phyloP scores from a whole-genome alignment of 2,888 invertebrate genomes.

The Leptarthrus brevirostris region DNA sequence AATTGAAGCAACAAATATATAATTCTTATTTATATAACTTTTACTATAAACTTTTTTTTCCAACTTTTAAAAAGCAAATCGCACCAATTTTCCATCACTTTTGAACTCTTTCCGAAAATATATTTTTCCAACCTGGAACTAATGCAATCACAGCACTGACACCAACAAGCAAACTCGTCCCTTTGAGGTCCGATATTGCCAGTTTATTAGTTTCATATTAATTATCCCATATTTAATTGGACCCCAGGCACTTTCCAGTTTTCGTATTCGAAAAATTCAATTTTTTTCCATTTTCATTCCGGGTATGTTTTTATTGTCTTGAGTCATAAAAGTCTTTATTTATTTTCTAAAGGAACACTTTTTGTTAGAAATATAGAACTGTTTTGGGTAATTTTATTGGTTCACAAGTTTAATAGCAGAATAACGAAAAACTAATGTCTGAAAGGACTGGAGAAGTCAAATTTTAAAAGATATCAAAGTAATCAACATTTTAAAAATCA shows the following conservation, averaged over 20 bases:
- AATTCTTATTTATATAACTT: constrained; percentile 31
- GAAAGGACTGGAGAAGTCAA: too few species aligned
- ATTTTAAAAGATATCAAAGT: too few species aligned
- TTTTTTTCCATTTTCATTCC: background rate
- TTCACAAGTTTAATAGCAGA: too few species aligned
- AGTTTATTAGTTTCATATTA: constrained; percentile 31
- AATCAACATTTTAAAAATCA: too few species aligned
- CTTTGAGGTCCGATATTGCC: background rate
- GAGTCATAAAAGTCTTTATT: too few species aligned
- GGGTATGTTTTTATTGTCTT: background rate
- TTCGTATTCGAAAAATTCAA: background rate
- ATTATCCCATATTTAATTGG: constrained; percentile 39
- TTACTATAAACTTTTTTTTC: constrained; percentile 34
- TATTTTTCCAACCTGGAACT: constrained; percentile 30
- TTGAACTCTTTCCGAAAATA: constrained; percentile 20
- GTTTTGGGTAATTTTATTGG: too few species aligned
- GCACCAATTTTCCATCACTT: constrained; percentile 7
- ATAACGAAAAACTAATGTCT: too few species aligned
- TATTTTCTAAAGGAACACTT: too few species aligned
- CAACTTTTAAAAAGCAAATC: background rate
- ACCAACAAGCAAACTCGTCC: background rate
- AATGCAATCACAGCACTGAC: constrained; percentile 43
- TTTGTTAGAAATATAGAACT: too few species aligned
- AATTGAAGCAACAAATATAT: constrained; percentile 33
- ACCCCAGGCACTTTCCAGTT: constrained; percentile 31